These are phyloP conservation scores for Lanistes nyassanus DNA, from an alignment of 1,140 invertebrate genomes.

Conservation along the genomic window DNA sequence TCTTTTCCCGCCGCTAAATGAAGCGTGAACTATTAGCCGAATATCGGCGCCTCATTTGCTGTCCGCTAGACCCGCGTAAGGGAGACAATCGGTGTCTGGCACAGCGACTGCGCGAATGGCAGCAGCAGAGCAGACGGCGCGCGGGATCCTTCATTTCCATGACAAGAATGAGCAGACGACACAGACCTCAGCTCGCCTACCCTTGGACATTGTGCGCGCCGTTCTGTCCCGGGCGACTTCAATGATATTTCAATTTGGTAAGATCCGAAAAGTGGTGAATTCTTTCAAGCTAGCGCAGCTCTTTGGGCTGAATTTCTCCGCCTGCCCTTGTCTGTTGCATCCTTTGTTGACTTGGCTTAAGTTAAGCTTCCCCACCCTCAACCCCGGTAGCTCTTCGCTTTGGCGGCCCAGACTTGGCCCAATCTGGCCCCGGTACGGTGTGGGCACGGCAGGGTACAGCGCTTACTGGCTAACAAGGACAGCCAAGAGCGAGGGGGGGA, in stretches of 20 bases:
- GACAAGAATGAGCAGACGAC: slow-evolving; percentile 16
- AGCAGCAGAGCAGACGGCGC: slow-evolving; percentile 15
- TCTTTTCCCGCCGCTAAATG: slow-evolving; percentile 10
- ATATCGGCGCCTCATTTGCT: slow-evolving; percentile 19
- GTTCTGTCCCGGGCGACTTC: no score
- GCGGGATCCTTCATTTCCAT: slow-evolving; percentile 13
- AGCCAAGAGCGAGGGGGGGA: background rate
- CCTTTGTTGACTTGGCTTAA: background rate
- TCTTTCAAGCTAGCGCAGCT: background rate
- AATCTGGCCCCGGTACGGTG: no score
- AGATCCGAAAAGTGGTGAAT: slow-evolving; percentile 7
- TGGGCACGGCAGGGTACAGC: no score
- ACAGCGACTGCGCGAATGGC: background rate
- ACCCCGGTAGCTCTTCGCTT: no score
- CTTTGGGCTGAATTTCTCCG: background rate
- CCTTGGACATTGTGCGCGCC: background rate
- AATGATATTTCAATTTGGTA: slow-evolving; percentile 19
- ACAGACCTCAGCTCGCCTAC: background rate
- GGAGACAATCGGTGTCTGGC: background rate
- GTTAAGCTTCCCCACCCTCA: no score
- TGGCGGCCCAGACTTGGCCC: no score
- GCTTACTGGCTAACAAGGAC: no score
- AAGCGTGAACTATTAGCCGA: slow-evolving; percentile 11
- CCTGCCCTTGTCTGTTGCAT: background rate
- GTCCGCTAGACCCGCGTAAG: background rate